Conservation (phyloP, 1,140 invertebrate genomes). For the Aphis gossypii region DNA sequence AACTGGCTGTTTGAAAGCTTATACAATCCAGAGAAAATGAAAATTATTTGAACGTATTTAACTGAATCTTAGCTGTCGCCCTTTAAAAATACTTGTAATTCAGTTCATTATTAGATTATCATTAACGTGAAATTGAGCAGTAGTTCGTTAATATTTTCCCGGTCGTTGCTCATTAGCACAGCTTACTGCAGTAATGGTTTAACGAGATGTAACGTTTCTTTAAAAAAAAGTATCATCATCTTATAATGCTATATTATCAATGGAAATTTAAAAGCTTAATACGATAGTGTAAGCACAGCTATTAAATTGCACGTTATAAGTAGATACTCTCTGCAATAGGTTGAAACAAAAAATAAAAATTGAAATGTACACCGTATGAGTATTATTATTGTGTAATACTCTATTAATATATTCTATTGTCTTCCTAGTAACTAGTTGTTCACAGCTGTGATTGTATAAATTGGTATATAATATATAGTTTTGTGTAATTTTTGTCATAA, state of each 20-base stretch:
- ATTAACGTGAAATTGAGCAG: neutral
- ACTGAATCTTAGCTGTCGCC: neutral
- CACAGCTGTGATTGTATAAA: neutral
- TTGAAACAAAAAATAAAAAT: neutral
- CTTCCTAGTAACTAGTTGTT: neutral
- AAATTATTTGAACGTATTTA: neutral
- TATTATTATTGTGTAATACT: neutral
- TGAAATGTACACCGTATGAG: neutral
- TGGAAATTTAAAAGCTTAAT: neutral
- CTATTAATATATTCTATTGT: neutral
- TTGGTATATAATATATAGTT: too few species aligned
- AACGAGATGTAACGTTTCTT: neutral
- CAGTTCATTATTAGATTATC: neutral
- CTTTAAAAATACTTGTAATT: conserved; percentile 22
- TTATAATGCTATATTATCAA: neutral
- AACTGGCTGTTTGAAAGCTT: neutral
- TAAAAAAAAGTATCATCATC: neutral
- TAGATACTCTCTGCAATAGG: neutral
- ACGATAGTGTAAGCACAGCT: neutral
- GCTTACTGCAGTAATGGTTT: neutral
- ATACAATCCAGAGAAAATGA: neutral
- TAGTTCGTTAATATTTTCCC: neutral
- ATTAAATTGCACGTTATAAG: neutral
- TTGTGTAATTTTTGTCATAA: neutral
- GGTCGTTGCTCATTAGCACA: neutral